A percentile compares a stretch with the other conserved stretches of the same genome.
phyloP scores from a whole-genome alignment of 2,888 invertebrate genomes.

The Catocala fraxini region DNA sequence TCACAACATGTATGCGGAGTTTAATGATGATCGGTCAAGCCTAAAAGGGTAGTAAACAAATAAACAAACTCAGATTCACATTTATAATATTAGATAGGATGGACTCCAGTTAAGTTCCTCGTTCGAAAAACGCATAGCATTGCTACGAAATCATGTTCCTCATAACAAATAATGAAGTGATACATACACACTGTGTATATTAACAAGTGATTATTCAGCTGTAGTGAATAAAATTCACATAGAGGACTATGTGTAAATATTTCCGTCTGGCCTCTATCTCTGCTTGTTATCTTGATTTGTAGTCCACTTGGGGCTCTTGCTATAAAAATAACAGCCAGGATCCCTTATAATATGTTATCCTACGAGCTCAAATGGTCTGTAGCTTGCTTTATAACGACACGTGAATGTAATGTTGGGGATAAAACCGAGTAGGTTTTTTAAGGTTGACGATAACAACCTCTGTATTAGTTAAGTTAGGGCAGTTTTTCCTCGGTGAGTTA shows the following conservation, averaged over 20 bases:
- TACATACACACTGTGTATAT: background rate
- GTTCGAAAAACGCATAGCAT: too few relatives aligned
- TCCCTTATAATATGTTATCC: constrained; percentile 69
- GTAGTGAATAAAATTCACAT: constrained; percentile 53
- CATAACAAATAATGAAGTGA: too few relatives aligned
- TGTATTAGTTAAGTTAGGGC: constrained; percentile 39
- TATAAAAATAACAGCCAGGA: constrained; percentile 77
- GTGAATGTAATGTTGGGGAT: constrained; percentile 60
- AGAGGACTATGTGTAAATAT: constrained; percentile 70
- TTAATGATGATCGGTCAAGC: too few relatives aligned
- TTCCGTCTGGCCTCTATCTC: constrained; percentile 69
- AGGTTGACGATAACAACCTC: constrained; percentile 54
- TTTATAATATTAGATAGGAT: too few relatives aligned
- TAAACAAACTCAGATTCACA: too few relatives aligned
- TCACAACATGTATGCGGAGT: too few relatives aligned
- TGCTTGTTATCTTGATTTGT: constrained; percentile 84
- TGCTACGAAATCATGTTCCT: too few relatives aligned
- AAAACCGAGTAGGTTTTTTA: constrained; percentile 57
- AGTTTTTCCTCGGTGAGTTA: constrained; percentile 12
- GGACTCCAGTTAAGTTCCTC: too few relatives aligned
- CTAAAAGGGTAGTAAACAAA: too few relatives aligned
- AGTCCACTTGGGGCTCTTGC: constrained; percentile 71
- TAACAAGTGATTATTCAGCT: constrained; percentile 41
- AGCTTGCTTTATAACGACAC: constrained; percentile 69
- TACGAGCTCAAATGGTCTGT: constrained; percentile 69